Evolutionary conservation across 2,888 invertebrate genomes (phyloP), one percentile per base, ranked within the genome.

Genomic region (Anthrax anthrax): DNA sequence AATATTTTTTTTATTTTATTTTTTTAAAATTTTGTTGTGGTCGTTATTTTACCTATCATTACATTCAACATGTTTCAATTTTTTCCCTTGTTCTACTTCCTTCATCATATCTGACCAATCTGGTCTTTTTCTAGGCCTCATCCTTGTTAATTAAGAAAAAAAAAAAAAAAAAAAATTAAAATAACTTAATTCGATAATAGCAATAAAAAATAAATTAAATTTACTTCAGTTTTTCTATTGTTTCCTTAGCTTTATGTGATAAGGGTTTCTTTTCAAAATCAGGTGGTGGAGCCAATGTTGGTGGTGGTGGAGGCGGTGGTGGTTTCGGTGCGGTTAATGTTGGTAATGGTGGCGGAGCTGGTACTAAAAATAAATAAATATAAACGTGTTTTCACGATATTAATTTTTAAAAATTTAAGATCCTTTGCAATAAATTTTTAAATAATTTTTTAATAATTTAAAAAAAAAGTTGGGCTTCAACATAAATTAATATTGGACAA

Each of bases 51-150:
- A 82, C 69, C 87, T 76, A 64, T 90, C 90, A 66, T 90, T 89
- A 66, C 87, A 87, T 57, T 81, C 76, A 42, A 90, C 87, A 60
- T 89, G 83, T 59, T 79, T 81, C 52, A 90, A 69, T 60, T 81
- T 84, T 58, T 66, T 80, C 42, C 87, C 86, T 52, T 77, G 71
- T 62, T 89, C 88, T n/a, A 90, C 84, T 65, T 90, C 90, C 64
- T 89, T 88, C 81, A 90, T 84, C 81, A 90, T 83, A 57, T 81
- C 79, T 16, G 79, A 84, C 89, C 89, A 90, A 62, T 90, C 90
- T 0, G 90, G 90, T 54, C 89, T 76, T 60, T 75, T 80, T 54
- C 88, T 74, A 1, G 89, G 87, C 55, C 87, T 73, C 55, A 81
- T 70, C 60, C 73, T 74, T 49, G 23, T n/a, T n/a, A 36, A 23